Evolutionary conservation across 2,113 vertebrate genomes (phyloP), one percentile per base, ranked within the genome.

Genomic region (Dunckerocampus dactyliophorus): DNA sequence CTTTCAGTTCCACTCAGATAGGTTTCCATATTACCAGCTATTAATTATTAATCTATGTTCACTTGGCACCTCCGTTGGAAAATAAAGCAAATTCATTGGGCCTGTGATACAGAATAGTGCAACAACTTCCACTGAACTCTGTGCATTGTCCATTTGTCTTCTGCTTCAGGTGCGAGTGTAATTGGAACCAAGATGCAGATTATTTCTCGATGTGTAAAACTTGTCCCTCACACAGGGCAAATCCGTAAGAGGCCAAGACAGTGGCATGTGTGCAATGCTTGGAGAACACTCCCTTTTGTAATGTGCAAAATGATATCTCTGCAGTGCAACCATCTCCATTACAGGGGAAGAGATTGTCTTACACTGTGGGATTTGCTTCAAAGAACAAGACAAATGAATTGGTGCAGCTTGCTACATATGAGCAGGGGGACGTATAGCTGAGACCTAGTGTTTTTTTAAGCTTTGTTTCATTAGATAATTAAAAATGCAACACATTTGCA

Each of bases 281-380:
- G 77, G 80, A 68, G 69, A 84, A 79, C 76, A 75, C 82, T 79
- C 67, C 65, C 81, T 84, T 88, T 90, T 91, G 89, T 89, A 82
- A 84, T 82, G 83, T 88, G 89, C 85, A 88, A 90, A 89, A 88
- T 88, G 86, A 91, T 89, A 88, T 87, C 86, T 85, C 68, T 77
- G 77, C 80, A 71, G 74, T 77, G 80, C 78, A 63, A 70, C 71
- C 85, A 69, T 88, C 88, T 91, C 85, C 57, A 76, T 89, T 91
- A 87, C 89, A 84, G 75, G 69, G 65, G 85, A 80, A 76, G 79
- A 78, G 85, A 89, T 91, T 84, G 69, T 84, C 80, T 91, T 91
- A 89, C 90, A 45, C 59, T 74, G 59, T 70, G 83, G 54, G 84
- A 82, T 81, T 77, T 76, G 85, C 85, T 88, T 85, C 83, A 80